A percentile compares a stretch with the other conserved stretches of the same genome.
Conservation (phyloP, 92 coral and sea anemone genomes). For the Parazoanthus swiftii region DNA sequence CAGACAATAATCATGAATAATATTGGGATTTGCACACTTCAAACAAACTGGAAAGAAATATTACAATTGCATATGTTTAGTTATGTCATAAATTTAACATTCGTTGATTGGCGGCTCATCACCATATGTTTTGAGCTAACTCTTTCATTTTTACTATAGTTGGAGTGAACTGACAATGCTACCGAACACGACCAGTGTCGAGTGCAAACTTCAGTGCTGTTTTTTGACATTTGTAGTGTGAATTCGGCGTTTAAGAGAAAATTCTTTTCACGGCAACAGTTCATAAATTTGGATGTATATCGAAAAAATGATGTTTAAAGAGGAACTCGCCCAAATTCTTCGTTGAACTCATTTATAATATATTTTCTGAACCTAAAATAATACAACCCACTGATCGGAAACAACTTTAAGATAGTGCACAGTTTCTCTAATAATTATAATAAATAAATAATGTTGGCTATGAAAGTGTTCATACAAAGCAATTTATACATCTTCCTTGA, state of each 20-base stretch:
- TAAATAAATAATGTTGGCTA: background rate
- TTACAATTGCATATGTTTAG: too few species aligned
- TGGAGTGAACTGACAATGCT: too few species aligned
- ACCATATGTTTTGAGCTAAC: too few species aligned
- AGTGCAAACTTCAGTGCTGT: background rate
- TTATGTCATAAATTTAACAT: too few species aligned
- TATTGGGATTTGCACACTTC: too few species aligned
- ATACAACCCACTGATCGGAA: background rate
- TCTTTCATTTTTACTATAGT: too few species aligned
- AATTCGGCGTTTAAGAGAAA: too few species aligned
- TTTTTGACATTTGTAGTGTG: background rate
- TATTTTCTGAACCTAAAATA: background rate
- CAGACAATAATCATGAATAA: too few species aligned
- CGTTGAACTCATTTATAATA: background rate
- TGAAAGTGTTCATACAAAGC: background rate
- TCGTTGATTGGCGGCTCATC: too few species aligned
- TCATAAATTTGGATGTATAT: too few species aligned
- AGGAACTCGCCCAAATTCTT: background rate
- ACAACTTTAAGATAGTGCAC: background rate
- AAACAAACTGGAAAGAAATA: too few species aligned
- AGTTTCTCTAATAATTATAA: background rate
- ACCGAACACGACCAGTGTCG: background rate
- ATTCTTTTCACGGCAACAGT: too few species aligned
- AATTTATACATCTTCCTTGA: background rate
- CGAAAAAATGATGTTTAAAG: background rate